Percentiles rank a stretch among this genome's conserved stretches.
These are phyloP conservation scores for Hiodon tergisus DNA, from an alignment of 2,113 vertebrate genomes.

Conservation along the genomic window DNA sequence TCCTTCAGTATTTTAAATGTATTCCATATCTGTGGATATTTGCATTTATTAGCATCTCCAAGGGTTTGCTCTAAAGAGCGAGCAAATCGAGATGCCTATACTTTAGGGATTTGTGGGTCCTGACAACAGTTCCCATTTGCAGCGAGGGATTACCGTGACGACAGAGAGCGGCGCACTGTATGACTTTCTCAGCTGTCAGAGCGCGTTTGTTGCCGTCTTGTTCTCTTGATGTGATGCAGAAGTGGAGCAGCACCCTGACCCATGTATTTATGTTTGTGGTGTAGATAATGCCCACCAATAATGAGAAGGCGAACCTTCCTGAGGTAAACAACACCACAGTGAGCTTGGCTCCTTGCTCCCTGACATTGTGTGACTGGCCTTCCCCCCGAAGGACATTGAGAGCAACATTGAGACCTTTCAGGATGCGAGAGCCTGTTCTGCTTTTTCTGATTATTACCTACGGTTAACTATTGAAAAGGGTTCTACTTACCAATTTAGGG, in stretches of 20 bases:
- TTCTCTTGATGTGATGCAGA: not conserved
- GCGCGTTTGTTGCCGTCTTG: not conserved
- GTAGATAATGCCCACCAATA: conserved; percentile 86
- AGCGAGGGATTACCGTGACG: not conserved
- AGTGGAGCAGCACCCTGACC: conserved; percentile 22
- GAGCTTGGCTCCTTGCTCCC: conserved; percentile 46
- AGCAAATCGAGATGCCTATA: no score
- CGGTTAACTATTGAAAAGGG: not conserved
- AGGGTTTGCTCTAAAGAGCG: no score
- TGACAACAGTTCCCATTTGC: not conserved
- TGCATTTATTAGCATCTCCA: no score
- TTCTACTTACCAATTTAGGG: not conserved
- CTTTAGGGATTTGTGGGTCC: not conserved
- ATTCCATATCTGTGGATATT: no score
- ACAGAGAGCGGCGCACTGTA: not conserved
- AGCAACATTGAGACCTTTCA: conserved; percentile 30
- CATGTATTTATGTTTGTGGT: conserved; percentile 78
- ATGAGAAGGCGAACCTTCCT: conserved; percentile 62
- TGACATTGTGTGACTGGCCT: conserved; percentile 29
- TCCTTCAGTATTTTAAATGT: no score
- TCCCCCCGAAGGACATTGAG: conserved; percentile 18
- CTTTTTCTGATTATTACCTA: not conserved
- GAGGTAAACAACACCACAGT: conserved; percentile 69
- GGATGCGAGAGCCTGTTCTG: conserved; percentile 15
- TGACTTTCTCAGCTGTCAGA: not conserved